Evolutionary conservation across 2,888 invertebrate genomes (phyloP), one percentile per base, ranked within the genome.

Genomic region (Leucoma salicis): DNA sequence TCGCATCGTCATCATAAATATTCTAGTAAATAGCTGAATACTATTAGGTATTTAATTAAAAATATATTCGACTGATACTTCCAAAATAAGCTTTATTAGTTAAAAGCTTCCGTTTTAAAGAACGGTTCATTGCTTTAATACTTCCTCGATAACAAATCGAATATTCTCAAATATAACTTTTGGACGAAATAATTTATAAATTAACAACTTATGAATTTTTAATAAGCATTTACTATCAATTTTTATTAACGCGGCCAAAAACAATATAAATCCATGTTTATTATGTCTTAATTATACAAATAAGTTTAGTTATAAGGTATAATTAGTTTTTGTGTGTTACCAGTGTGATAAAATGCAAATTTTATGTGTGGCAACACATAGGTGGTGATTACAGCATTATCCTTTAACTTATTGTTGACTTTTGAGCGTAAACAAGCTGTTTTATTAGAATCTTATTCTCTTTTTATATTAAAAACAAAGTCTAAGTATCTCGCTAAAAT

Each of bases 241-340:
- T 14, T 27, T 27, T 27, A 27, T n/a, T 27, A 27, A 2, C 11
- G n/a, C 27, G 27, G n/a, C n/a, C 11, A 15, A 31, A 31, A 31
- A 31, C 11, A 31, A 31, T 31, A 31, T 31, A 31, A 31, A 31
- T 31, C 10, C 21, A 25, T 36, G 33, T 44, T 35, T 34, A 43
- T 39, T 10, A 42, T 45, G 37, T 37, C 42, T 46, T 32, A 46
- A 49, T 42, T 46, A 42, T 39, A 46, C 44, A 49, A 44, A 49
- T 40, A 18, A 33, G 36, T 32, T 35, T 38, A 29, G 15, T 31
- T 44, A 36, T 40, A 21, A 13, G 13, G 37, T 35, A 24, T 27
- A 27, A 27, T 27, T 27, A 27, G 27, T n/a, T 31, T 39, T 14
- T 11, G 29, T 31, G 29, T 31, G 14, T 14, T 13, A 14, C 14